These are phyloP conservation scores for Tolmerus cingulatus DNA, from an alignment of 2,888 invertebrate species.

Conservation along the genomic window DNA sequence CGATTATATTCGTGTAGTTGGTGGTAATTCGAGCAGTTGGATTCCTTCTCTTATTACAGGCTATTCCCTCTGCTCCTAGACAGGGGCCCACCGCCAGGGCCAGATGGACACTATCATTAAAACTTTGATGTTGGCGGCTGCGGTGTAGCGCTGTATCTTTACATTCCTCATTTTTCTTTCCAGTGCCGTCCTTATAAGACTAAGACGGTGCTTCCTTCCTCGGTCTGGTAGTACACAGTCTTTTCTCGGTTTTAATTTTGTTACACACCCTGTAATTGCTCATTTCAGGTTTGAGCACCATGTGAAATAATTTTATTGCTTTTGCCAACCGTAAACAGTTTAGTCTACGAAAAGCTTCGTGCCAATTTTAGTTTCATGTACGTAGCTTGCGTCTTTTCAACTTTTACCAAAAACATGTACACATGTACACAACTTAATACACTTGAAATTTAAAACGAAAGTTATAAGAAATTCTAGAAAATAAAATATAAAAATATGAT, in stretches of 20 bases:
- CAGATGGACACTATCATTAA: conserved; percentile 41
- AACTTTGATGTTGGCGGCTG: conserved; percentile 19
- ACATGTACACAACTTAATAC: too few relatives aligned
- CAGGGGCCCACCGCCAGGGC: neutral
- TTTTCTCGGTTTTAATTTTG: conserved; percentile 16
- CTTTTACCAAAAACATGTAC: too few relatives aligned
- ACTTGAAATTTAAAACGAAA: too few relatives aligned
- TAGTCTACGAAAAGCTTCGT: neutral
- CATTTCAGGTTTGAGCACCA: neutral
- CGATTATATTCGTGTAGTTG: conserved; percentile 36
- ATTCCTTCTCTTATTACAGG: conserved; percentile 3
- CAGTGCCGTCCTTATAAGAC: neutral
- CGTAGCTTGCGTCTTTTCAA: neutral
- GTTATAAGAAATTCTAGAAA: too few relatives aligned
- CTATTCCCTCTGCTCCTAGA: neutral
- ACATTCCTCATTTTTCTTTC: neutral
- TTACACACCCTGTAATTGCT: conserved; percentile 20
- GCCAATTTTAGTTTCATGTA: neutral
- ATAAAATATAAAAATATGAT: too few relatives aligned
- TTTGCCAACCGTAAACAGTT: neutral
- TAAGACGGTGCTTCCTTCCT: neutral
- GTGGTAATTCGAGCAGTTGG: conserved; percentile 3
- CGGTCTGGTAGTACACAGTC: neutral
- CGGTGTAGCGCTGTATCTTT: neutral
- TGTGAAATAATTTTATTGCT: neutral